Evolutionary conservation across 2,888 invertebrate species (phyloP), one percentile per base, ranked within the genome.

Genomic region (Andrena praecox): DNA sequence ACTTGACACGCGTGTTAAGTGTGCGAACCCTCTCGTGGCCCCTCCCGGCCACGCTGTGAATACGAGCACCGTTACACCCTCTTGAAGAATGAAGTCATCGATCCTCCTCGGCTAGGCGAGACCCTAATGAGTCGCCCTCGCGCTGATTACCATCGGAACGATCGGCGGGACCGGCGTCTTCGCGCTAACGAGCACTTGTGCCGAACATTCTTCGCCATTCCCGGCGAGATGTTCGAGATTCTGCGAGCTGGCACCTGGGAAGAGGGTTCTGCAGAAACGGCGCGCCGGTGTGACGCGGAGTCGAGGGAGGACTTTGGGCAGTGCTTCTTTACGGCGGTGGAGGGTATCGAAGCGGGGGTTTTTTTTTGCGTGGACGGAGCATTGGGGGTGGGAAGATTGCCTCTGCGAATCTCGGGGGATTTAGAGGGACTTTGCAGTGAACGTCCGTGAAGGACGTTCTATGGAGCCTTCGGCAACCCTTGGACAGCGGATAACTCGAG

Each of bases 1-100:
- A 84, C 85, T 85, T 88, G 86, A 88, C 85, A 88, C 85, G 78
- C 81, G 87, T 84, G 77, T 77, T 69, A 81, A 82, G 84, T 76
- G 56, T 29, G 42, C 50, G 75, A 75, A 75, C 72, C 68, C 78
- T 64, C 77, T 77, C 69, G 2, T 8, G 52, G 35, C 42, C 68
- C 54, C 62, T 59, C 62, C 60, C 12, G 66, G 33, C 35, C 70
- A 33, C 29, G 56, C 70, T 50, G 33, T 67, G 8, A 66, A 75
- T 56, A 62, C 72, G 42, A 48, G 42, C 63, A 35, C 50, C 24
- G 60, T 66, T 67, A 56, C 63, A 8, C 48, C 56, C 72, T 20
- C 74, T 67, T 64, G 54, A 42, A 29, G 60, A 69, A 79, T 20
- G 52, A n/a, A 67, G 63, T 50, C 66, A 86, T 85, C 82, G 85